phyloP scores from a whole-genome alignment of 1,140 invertebrate genomes.

The Euura lappo region DNA sequence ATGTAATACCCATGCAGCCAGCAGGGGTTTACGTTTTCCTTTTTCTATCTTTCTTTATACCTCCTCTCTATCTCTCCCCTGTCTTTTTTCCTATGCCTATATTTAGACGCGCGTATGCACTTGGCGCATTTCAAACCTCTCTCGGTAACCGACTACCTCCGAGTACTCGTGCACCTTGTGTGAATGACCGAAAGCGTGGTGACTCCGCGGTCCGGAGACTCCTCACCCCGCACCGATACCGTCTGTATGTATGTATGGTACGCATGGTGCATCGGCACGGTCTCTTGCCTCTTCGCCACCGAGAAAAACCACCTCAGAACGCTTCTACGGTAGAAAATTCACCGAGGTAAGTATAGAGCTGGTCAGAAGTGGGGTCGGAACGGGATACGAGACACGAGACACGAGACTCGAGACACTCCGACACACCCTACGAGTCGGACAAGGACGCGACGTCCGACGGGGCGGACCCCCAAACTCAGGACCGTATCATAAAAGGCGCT shows the following conservation, averaged over 20 bases:
- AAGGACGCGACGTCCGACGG: background rate
- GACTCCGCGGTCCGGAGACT: conserved; percentile 25
- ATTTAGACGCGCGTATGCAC: conserved; percentile 29
- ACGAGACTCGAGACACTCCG: background rate
- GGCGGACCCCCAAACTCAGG: background rate
- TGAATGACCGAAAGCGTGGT: conserved; percentile 38
- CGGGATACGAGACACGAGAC: background rate
- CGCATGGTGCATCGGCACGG: background rate
- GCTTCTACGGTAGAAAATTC: too few relatives aligned
- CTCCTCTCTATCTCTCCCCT: too few relatives aligned
- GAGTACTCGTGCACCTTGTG: conserved; percentile 35
- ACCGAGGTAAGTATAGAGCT: background rate
- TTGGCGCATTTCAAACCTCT: conserved; percentile 34
- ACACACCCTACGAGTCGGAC: background rate
- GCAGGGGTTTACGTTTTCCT: too few relatives aligned
- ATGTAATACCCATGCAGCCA: too few relatives aligned
- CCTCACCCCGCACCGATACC: background rate
- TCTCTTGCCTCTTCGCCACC: background rate
- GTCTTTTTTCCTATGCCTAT: conserved; percentile 19
- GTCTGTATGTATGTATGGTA: too few relatives aligned
- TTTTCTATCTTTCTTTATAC: too few relatives aligned
- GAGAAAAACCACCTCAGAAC: background rate
- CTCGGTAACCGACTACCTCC: background rate
- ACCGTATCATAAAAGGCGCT: background rate
- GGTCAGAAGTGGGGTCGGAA: background rate